These are phyloP conservation scores for Rallus limicola DNA, from an alignment of 2,113 vertebrate genomes.

Conservation along the genomic window DNA sequence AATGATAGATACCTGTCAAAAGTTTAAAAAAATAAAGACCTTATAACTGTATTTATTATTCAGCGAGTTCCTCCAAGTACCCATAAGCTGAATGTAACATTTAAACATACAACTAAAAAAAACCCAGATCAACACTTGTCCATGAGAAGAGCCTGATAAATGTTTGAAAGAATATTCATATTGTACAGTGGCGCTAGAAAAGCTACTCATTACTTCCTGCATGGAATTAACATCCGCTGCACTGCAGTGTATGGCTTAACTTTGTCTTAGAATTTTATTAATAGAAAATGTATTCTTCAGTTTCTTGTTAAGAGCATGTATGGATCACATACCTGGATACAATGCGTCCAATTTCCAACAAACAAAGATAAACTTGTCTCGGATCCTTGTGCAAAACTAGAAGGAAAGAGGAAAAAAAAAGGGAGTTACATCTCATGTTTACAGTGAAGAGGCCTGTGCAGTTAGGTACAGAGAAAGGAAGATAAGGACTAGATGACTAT, in stretches of 20 bases:
- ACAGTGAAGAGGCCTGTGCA: neutral
- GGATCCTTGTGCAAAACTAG: constrained; percentile 95
- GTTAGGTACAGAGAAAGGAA: neutral
- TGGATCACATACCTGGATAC: constrained; percentile 84
- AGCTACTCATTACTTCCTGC: neutral
- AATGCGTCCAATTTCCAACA: constrained; percentile 93
- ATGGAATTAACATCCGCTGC: neutral
- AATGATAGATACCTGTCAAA: neutral
- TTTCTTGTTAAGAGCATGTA: neutral
- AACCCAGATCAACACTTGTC: neutral
- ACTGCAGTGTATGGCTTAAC: neutral
- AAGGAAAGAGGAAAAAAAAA: constrained; percentile 7
- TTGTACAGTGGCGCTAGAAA: neutral
- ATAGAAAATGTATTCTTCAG: neutral
- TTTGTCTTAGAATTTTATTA: neutral
- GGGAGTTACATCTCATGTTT: neutral
- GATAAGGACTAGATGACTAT: neutral
- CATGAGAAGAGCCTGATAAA: neutral
- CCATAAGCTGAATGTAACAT: neutral
- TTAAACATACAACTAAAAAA: neutral
- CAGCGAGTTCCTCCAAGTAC: neutral
- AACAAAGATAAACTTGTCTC: constrained; percentile 95
- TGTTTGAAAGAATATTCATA: neutral
- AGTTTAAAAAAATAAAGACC: neutral
- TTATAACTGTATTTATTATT: neutral